Percentiles rank a stretch among this genome's conserved stretches.
phyloP scores from a whole-genome alignment of 2,888 invertebrate genomes.

The Cephus pulcher region DNA sequence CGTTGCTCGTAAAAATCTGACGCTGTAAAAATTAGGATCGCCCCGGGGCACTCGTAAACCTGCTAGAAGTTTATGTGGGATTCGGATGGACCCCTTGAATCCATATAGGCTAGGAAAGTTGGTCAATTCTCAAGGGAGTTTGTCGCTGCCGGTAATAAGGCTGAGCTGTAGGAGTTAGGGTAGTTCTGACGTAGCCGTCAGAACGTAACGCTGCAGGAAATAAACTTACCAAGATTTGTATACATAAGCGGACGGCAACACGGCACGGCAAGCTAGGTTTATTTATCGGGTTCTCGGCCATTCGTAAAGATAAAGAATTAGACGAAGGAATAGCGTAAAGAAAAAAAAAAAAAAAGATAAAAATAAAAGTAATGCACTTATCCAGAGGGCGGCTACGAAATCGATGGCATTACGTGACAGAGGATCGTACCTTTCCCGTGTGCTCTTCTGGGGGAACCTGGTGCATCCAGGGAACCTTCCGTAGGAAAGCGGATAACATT shows the following conservation, averaged over 20 bases:
- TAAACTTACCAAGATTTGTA: background rate
- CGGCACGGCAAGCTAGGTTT: background rate
- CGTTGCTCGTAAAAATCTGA: conserved; percentile 35
- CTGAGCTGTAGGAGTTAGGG: background rate
- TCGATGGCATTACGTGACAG: background rate
- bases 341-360: background rate
- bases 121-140: conserved; percentile 26
- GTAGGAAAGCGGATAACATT: background rate
- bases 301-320: background rate
- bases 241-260: background rate
- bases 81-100: conserved; percentile 24
- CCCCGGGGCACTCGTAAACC: conserved; percentile 25
- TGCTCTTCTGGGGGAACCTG: background rate
- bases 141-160: conserved; percentile 22
- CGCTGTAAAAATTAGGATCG: conserved; percentile 36
- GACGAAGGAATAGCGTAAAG: background rate
- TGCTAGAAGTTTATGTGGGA: conserved; percentile 30
- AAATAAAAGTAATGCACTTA: background rate
- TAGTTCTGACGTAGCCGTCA: background rate
- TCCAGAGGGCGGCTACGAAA: background rate
- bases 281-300: background rate
- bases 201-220: background rate
- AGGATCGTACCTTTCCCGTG: background rate
- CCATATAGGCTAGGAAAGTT: conserved; percentile 23
- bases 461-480: background rate